These are phyloP conservation scores for Bolinopsis microptera DNA, from an alignment of 37 sponge, comb jelly and placozoan genomes.

Conservation along the genomic window DNA sequence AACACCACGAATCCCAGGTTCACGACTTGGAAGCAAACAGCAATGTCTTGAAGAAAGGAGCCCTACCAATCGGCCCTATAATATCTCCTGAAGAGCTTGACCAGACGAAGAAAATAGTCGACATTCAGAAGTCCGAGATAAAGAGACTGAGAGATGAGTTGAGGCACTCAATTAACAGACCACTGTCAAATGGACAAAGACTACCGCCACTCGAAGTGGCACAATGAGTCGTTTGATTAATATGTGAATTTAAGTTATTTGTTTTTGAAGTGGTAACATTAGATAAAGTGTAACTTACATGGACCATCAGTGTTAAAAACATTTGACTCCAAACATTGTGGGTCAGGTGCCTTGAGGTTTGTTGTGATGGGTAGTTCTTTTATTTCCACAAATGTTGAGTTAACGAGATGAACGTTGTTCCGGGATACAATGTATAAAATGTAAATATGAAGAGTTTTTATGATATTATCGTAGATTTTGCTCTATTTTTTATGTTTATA, in stretches of 20 bases:
- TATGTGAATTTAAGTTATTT: background rate
- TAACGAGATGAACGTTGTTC: background rate
- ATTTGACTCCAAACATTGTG: background rate
- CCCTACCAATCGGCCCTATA: constrained; percentile 66
- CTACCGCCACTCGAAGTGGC: background rate
- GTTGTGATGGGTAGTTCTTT: background rate
- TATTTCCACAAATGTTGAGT: background rate
- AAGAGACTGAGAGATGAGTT: constrained; percentile 72
- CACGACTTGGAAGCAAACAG: constrained; percentile 78
- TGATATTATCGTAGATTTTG: background rate
- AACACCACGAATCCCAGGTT: constrained; percentile 72
- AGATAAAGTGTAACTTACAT: background rate
- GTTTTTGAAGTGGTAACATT: background rate
- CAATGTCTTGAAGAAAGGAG: constrained; percentile 33
- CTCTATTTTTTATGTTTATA: constrained; percentile 11
- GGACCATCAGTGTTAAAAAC: background rate
- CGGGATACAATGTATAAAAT: background rate
- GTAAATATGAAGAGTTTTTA: constrained; percentile 19
- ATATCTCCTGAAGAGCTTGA: constrained; percentile 74
- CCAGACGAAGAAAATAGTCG: constrained; percentile 75
- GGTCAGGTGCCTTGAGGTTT: background rate
- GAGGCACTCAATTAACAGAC: constrained; percentile 7
- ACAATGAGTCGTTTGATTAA: background rate
- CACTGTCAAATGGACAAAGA: background rate
- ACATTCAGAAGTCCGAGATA: constrained; percentile 91